A percentile compares a stretch with the other conserved stretches of the same genome.
phyloP scores from a whole-genome alignment of 2,113 vertebrate species.

The Cyanistes caeruleus region DNA sequence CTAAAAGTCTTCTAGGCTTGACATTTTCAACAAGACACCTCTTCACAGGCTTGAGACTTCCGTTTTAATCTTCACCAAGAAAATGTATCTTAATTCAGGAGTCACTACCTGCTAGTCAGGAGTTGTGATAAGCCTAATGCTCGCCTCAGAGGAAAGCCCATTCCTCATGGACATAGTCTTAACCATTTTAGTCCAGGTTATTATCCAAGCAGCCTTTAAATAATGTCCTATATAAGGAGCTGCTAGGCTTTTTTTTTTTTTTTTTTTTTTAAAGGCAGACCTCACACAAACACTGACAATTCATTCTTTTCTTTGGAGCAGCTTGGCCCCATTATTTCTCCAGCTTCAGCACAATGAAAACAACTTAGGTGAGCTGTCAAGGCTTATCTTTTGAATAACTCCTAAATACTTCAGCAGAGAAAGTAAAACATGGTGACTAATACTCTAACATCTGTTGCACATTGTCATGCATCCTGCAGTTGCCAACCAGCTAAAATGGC shows the following conservation, averaged over 20 bases:
- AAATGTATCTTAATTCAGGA: slow-evolving; percentile 22
- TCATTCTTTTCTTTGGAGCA: not conserved
- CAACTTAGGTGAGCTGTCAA: slow-evolving; percentile 27
- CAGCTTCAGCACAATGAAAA: not conserved
- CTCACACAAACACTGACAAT: not conserved
- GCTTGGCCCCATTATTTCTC: not conserved
- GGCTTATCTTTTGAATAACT: not conserved
- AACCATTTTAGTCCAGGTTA: not conserved
- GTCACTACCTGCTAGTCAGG: not conserved
- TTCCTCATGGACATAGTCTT: not conserved
- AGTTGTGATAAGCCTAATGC: not conserved
- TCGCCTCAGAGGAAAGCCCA: not conserved
- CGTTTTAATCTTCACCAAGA: slow-evolving; percentile 17
- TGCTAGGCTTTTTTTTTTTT: not conserved
- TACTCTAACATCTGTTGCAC: slow-evolving; percentile 32
- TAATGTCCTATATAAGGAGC: not conserved
- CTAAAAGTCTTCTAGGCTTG: slow-evolving; percentile 10
- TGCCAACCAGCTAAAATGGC: slow-evolving; percentile 3
- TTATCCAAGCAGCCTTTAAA: not conserved
- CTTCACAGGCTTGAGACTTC: not conserved
- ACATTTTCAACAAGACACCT: slow-evolving; percentile 25
- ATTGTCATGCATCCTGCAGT: not conserved
- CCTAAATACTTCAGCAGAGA: slow-evolving; percentile 28
- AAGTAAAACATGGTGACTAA: slow-evolving; percentile 32
- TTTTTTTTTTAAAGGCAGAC: not conserved